These are phyloP conservation scores for Microctenopoma stevenorrisi DNA, from an alignment of 2,797 vertebrate genomes.

Conservation along the genomic window DNA sequence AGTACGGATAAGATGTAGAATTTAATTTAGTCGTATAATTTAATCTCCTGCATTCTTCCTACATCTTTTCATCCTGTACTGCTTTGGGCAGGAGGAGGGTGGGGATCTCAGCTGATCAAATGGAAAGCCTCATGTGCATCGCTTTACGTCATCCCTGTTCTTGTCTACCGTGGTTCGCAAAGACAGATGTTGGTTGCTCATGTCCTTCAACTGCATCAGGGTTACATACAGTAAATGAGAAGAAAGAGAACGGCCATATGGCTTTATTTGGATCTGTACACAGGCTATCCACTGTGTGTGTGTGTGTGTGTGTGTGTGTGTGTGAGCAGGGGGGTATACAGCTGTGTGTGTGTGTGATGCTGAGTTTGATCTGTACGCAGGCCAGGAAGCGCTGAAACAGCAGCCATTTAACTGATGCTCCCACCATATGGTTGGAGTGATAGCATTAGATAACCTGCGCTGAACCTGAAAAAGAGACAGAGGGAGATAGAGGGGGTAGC, in stretches of 20 bases:
- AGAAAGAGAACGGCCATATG: conserved; percentile 70
- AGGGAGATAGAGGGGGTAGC: conserved; percentile 38
- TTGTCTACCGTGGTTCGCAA: conserved; percentile 30
- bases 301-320: conserved; percentile 12
- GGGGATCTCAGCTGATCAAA: conserved; percentile 20
- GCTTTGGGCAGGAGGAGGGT: conserved; percentile 37
- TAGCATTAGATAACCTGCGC: conserved; percentile 80
- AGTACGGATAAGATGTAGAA: conserved; percentile 42
- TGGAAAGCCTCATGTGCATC: conserved; percentile 15
- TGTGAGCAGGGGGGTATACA: background rate
- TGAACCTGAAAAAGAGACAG: conserved; percentile 74
- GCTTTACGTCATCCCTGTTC: conserved; percentile 14
- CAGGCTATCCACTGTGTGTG: conserved; percentile 48
- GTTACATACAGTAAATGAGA: conserved; percentile 66
- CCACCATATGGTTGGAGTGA: conserved; percentile 83
- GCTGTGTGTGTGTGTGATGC: conserved; percentile 7
- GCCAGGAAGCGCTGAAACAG: conserved; percentile 72
- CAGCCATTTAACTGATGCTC: conserved; percentile 84
- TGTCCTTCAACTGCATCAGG: conserved; percentile 64
- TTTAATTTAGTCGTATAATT: conserved; percentile 52
- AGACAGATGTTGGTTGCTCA: conserved; percentile 49
- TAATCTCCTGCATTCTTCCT: conserved; percentile 35
- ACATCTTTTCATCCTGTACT: conserved; percentile 30
- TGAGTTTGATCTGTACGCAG: conserved; percentile 60
- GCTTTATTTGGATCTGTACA: conserved; percentile 68